Conservation (phyloP, 2,113 vertebrate species). For the Oncorhynchus masou region DNA sequence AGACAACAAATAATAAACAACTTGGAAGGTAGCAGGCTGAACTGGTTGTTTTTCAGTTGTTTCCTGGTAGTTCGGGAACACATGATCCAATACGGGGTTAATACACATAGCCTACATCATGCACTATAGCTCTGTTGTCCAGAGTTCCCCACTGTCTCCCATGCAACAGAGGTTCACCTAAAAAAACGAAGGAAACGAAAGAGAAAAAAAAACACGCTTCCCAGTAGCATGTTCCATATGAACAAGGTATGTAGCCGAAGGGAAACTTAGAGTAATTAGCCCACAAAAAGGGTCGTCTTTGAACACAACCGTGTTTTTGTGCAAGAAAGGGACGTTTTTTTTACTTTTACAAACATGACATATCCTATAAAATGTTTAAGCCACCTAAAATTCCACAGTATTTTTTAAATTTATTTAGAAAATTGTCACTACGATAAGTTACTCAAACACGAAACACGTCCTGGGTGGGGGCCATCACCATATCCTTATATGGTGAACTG, state of each 20-base stretch:
- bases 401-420: slow-evolving; percentile 80
- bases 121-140: slow-evolving; percentile 86
- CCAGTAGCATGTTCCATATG: slow-evolving; percentile 81
- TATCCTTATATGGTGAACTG: slow-evolving; percentile 59
- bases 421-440: slow-evolving; percentile 87
- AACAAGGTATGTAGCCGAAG: slow-evolving; percentile 84
- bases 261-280: slow-evolving; percentile 74
- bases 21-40: slow-evolving; percentile 83
- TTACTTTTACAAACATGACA: slow-evolving; percentile 90
- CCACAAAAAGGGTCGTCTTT: slow-evolving; percentile 82
- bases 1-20: slow-evolving; percentile 99
- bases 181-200: slow-evolving; percentile 78
- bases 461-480: slow-evolving; percentile 60
- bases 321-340: slow-evolving; percentile 70
- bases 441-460: slow-evolving; percentile 83
- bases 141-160: slow-evolving; percentile 89
- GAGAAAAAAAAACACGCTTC: slow-evolving; percentile 72
- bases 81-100: slow-evolving; percentile 88
- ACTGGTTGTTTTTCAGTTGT: slow-evolving; percentile 73
- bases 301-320: slow-evolving; percentile 77
- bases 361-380: slow-evolving; percentile 88
- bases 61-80: slow-evolving; percentile 81
- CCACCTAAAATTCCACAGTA: slow-evolving; percentile 94
- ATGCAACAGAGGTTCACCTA: slow-evolving; percentile 95
- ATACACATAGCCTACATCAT: slow-evolving; percentile 98